phyloP scores from a whole-genome alignment of 2,888 invertebrate genomes.

The Margaritifera margaritifera region DNA sequence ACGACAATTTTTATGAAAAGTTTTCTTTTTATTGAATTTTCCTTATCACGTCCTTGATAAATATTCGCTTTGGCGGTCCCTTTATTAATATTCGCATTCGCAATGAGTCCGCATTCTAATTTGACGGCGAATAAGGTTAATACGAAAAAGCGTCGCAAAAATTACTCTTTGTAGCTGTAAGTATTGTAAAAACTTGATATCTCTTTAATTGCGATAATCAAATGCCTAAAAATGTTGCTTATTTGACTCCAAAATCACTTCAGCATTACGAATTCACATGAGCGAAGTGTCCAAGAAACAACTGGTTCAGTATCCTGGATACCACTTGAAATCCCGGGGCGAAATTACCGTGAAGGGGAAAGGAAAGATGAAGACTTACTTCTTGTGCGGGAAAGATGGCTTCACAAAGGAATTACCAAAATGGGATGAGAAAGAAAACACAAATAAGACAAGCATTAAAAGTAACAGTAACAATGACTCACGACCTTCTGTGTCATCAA shows the following conservation, averaged over 20 bases:
- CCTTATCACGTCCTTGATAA: too few species aligned
- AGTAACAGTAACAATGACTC: slow-evolving; percentile 2
- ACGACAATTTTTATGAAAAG: too few species aligned
- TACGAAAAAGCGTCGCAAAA: too few species aligned
- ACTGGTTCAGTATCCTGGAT: slow-evolving; percentile 49
- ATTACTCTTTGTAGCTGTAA: too few species aligned
- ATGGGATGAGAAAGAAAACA: slow-evolving; percentile 23
- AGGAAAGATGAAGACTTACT: slow-evolving; percentile 94
- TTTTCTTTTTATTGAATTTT: too few species aligned
- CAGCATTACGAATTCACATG: slow-evolving; percentile 61
- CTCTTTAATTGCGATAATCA: background rate
- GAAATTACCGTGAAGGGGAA: slow-evolving; percentile 91
- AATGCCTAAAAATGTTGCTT: background rate
- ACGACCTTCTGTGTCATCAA: slow-evolving; percentile 20
- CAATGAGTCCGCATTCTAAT: too few species aligned
- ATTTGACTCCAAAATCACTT: slow-evolving; percentile 6
- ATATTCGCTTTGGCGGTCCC: too few species aligned
- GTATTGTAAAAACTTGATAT: background rate
- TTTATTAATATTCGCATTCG: too few species aligned
- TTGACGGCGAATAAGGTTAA: too few species aligned
- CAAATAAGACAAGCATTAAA: too few species aligned
- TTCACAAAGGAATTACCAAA: slow-evolving; percentile 53
- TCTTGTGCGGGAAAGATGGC: slow-evolving; percentile 75
- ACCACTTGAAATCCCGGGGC: slow-evolving; percentile 53
- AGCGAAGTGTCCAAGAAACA: slow-evolving; percentile 46